Conservation (phyloP, 2,797 vertebrate genomes). For the Iguana delicatissima region DNA sequence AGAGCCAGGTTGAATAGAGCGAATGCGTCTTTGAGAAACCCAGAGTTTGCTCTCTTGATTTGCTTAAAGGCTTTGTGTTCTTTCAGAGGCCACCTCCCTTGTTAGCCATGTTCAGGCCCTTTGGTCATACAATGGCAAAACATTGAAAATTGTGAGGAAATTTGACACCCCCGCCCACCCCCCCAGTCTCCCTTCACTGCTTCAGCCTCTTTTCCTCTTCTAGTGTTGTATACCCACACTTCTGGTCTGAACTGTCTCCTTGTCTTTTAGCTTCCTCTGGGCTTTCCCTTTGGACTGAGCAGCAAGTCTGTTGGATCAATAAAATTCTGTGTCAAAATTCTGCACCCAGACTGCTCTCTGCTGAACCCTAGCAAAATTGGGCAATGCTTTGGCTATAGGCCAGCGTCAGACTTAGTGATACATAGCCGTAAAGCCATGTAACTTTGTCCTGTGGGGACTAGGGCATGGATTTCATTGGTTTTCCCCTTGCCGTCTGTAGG, state of each 20-base stretch:
- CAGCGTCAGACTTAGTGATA: background rate
- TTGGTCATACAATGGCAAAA: background rate
- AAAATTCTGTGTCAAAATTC: conserved; percentile 46
- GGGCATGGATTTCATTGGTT: background rate
- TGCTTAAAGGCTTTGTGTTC: background rate
- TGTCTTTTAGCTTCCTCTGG: conserved; percentile 34
- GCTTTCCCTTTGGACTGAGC: conserved; percentile 39
- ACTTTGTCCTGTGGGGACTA: background rate
- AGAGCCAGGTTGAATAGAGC: conserved; percentile 31
- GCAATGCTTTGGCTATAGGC: too few species aligned
- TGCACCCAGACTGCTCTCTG: conserved; percentile 36
- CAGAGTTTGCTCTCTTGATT: background rate
- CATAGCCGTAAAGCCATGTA: too few species aligned
- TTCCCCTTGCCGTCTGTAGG: too few species aligned
- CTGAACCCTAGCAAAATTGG: background rate
- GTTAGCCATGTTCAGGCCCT: background rate
- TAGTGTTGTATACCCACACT: background rate
- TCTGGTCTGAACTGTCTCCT: conserved; percentile 36
- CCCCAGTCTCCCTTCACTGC: background rate
- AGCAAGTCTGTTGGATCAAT: conserved; percentile 45
- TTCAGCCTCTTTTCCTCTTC: background rate
- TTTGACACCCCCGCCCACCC: too few species aligned
- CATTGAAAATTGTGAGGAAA: background rate
- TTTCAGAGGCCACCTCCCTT: background rate
- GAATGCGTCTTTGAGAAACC: background rate